A percentile compares a stretch with the other conserved stretches of the same genome.
Evolutionary conservation across 2,797 vertebrate species (phyloP).

Genomic region (Chrosomus eos): DNA sequence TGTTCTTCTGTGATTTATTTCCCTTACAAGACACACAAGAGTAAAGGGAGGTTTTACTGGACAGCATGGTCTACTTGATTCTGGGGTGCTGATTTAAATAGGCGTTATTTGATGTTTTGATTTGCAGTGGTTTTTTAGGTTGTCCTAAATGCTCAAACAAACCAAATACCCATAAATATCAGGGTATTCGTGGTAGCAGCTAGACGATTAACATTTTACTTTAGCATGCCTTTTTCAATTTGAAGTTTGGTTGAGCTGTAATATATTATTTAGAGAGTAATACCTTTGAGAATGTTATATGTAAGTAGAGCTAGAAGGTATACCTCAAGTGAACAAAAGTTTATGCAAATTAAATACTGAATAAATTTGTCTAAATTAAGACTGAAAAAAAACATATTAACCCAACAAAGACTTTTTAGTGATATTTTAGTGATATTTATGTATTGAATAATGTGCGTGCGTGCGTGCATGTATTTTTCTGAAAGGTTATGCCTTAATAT

Average conservation of each 20-base stretch:
- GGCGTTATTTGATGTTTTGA: neutral
- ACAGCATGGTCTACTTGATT: neutral
- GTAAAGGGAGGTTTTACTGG: neutral
- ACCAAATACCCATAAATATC: neutral
- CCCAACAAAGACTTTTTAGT: neutral
- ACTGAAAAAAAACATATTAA: neutral
- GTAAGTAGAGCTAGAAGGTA: neutral
- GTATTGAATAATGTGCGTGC: no score
- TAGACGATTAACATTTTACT: constrained; percentile 33
- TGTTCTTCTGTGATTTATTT: constrained; percentile 10
- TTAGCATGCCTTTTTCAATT: constrained; percentile 21
- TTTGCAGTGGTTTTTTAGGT: neutral
- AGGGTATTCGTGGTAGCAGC: neutral
- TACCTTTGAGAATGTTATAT: constrained; percentile 10
- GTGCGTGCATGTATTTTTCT: no score
- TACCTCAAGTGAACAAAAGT: neutral
- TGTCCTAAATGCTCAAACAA: neutral
- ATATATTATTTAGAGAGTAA: constrained; percentile 42
- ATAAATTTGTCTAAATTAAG: constrained; percentile 14
- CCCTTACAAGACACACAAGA: neutral
- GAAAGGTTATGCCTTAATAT: no score
- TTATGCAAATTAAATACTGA: neutral
- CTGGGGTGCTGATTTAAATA: constrained; percentile 1
- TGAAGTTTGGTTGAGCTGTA: neutral
- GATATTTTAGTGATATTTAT: neutral